A percentile compares a stretch with the other conserved stretches of the same genome.
phyloP scores from a whole-genome alignment of 2,888 invertebrate species.

The Papilio protenor region DNA sequence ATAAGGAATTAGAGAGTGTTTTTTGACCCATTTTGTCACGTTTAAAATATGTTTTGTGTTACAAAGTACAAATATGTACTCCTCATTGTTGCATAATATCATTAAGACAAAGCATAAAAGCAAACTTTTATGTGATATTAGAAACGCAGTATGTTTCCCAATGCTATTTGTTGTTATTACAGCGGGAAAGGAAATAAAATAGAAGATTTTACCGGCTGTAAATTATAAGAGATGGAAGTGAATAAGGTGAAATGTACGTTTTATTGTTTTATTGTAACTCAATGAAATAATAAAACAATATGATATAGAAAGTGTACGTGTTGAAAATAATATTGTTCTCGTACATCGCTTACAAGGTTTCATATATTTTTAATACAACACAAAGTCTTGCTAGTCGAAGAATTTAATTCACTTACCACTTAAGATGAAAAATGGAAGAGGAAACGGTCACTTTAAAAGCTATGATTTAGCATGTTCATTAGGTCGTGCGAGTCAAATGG shows the following conservation, averaged over 20 bases:
- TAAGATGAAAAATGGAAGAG: too few species aligned
- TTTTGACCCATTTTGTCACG: too few species aligned
- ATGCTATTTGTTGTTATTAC: conserved; percentile 20
- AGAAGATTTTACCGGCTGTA: conserved; percentile 8
- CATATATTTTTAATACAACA: too few species aligned
- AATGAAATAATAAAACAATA: background rate
- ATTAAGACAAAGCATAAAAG: conserved; percentile 15
- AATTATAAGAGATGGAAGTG: conserved; percentile 17
- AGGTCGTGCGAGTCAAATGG: too few species aligned
- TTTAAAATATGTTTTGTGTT: background rate
- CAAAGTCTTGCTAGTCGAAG: too few species aligned
- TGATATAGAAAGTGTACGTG: background rate
- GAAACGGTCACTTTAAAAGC: too few species aligned
- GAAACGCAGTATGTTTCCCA: conserved; percentile 23
- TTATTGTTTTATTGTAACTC: background rate
- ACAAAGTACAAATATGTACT: background rate
- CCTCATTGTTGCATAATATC: background rate
- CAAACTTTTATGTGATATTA: conserved; percentile 10
- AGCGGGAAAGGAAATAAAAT: conserved; percentile 5
- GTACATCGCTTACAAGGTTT: too few species aligned
- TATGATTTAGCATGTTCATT: too few species aligned
- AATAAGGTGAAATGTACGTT: conserved; percentile 4
- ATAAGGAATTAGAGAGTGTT: too few species aligned
- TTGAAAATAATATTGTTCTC: background rate
- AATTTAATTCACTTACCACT: too few species aligned